Percentiles rank a stretch among this genome's conserved stretches.
Conservation (phyloP, 2,888 invertebrate species). For the Sacculina carcini region DNA sequence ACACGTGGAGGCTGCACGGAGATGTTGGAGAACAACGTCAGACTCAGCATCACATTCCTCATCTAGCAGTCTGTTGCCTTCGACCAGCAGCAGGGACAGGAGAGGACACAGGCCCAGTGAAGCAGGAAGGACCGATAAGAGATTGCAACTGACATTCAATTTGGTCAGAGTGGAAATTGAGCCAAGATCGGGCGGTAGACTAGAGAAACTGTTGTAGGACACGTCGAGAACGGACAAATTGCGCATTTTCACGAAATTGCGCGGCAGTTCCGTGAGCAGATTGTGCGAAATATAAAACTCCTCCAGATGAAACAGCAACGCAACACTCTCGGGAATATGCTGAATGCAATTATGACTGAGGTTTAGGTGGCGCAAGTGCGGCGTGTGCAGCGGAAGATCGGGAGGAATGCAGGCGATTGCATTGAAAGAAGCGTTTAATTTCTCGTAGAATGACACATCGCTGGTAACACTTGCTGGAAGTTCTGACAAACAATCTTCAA, state of each 20-base stretch:
- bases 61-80: not conserved
- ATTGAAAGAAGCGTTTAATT: slow-evolving; percentile 12
- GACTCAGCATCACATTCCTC: not conserved
- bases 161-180: not conserved
- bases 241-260: slow-evolving; percentile 21
- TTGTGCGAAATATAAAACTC: slow-evolving; percentile 38
- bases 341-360: slow-evolving; percentile 41
- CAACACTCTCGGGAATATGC: slow-evolving; percentile 39
- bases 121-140: not conserved
- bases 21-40: not conserved
- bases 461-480: slow-evolving; percentile 11
- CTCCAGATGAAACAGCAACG: slow-evolving; percentile 30
- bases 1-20: not conserved
- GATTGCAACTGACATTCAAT: not conserved
- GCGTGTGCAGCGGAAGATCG: slow-evolving; percentile 26
- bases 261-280: slow-evolving; percentile 27
- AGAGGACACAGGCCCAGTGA: not conserved
- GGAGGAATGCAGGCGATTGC: slow-evolving; percentile 11
- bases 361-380: slow-evolving; percentile 35
- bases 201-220: slow-evolving; percentile 8
- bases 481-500: slow-evolving; percentile 12
- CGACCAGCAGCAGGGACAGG: not conserved
- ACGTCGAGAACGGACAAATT: slow-evolving; percentile 10
- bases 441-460: slow-evolving; percentile 11
- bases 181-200: slow-evolving; percentile 2